Base-by-base conservation (phyloP, 2,113 vertebrate species). In the Megalops atlanticus region DNA sequence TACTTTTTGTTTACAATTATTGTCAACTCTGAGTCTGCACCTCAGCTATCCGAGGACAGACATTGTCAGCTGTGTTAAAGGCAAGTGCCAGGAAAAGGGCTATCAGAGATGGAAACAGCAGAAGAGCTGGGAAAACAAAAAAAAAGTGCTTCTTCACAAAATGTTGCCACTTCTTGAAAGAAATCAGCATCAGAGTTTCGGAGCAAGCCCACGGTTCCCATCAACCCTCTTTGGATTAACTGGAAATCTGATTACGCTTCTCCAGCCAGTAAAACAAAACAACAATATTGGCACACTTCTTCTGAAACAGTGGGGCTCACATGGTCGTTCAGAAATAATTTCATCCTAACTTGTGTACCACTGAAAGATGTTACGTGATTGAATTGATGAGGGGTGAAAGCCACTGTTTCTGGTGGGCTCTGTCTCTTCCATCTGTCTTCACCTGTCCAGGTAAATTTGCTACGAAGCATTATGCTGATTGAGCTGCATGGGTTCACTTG, bases 401-500 rank as follows among this genome's bases (percentile, higher is more conserved):
- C 43, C 78, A 72, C 68, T 80, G 69, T 54, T 74, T 58, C 41
- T 40, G 70, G 79, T 49, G 35, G 33, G 35, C n/a, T 11, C 64
- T 68, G 35, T 27, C 12, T 71, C 68, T n/a, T 52, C 64, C 1
- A 14, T 33, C 31, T 45, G 35, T 36, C 31, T 24, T 21, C 47
- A 24, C 31, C 64, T 64, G 14, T 33, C 39, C 33, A 27, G 6
- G 27, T n/a, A 11, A 64, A 31, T n/a, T 58, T 45, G 24, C 15
- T 73, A 47, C 33, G 73, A 64, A 80, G 68, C 79, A 54, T 38
- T 38, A 74, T 21, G 74, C 58, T 77, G 40, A 77, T 68, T 82
- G 90, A 92, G 89, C 90, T 89, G 83, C 91, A 91, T 89, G 86
- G 83, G 58, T 83, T 86, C 81, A 87, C 52, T 68, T 45, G 71